These are phyloP conservation scores for Aptenodytes forsteri DNA, from an alignment of 2,113 vertebrate genomes.

Conservation along the genomic window DNA sequence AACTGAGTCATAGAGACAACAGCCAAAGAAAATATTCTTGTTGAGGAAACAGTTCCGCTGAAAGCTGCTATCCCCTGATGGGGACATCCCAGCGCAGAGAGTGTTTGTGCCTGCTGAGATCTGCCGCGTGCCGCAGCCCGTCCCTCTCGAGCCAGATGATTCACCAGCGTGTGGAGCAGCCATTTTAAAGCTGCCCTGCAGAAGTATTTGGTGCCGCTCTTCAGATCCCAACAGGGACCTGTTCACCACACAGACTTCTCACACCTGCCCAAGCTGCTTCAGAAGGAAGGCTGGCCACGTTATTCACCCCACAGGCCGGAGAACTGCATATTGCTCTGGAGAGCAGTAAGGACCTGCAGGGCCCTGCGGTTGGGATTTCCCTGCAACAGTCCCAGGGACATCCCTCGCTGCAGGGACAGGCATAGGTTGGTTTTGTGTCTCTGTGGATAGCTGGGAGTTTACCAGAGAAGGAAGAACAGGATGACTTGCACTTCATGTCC, in stretches of 20 bases:
- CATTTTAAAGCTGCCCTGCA: not conserved
- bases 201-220: not conserved
- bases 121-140: fast-evolving
- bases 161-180: fast-evolving
- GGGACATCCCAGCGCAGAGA: not conserved
- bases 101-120: not conserved
- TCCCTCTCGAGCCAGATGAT: fast-evolving
- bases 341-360: not conserved
- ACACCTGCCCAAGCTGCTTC: too few relatives aligned
- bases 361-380: not conserved
- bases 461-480: not conserved
- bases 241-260: fast-evolving
- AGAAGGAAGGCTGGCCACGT: fast-evolving
- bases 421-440: fast-evolving
- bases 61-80: not conserved
- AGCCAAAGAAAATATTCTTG: not conserved
- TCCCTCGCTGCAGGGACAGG: not conserved
- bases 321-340: fast-evolving
- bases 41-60: not conserved
- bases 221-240: not conserved
- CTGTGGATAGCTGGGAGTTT: not conserved
- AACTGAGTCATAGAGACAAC: not conserved
- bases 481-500: not conserved
- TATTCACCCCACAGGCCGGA: too few relatives aligned
- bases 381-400: not conserved